Evolutionary conservation across 2,797 vertebrate species (phyloP).

Genomic region (Stomatorhinus walkeri): DNA sequence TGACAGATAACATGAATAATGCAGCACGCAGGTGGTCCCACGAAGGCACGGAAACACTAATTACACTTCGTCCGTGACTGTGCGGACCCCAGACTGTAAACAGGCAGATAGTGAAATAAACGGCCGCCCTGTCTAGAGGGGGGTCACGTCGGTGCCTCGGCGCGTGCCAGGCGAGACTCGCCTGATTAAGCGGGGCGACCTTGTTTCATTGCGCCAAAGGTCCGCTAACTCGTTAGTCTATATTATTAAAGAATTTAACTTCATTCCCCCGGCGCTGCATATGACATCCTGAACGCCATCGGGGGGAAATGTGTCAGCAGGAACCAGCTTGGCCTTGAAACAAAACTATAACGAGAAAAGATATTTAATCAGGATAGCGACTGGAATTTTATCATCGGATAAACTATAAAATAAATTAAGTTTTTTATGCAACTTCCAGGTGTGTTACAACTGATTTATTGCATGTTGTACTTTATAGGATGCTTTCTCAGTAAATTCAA

Average conservation of each 20-base stretch:
- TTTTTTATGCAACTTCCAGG: background rate
- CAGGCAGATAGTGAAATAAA: slow-evolving; percentile 2
- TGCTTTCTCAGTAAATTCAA: background rate
- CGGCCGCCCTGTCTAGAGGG: background rate
- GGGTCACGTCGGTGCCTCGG: background rate
- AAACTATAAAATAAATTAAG: background rate
- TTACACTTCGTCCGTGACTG: background rate
- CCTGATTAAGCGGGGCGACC: slow-evolving; percentile 9
- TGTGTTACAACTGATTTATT: background rate
- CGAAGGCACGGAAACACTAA: background rate
- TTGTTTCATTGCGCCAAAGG: slow-evolving; percentile 4
- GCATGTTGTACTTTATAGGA: background rate
- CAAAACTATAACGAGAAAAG: background rate
- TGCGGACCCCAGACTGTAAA: background rate
- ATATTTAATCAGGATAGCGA: background rate
- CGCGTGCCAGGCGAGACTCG: background rate
- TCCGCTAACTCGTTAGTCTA: slow-evolving; percentile 2
- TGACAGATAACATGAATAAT: slow-evolving; percentile 12
- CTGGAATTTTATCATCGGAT: background rate
- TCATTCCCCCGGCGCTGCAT: background rate
- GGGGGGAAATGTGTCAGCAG: background rate
- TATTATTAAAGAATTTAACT: slow-evolving; percentile 6
- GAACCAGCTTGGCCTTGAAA: slow-evolving; percentile 10
- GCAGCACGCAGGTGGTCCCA: background rate
- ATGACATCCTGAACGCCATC: background rate